Evolutionary conservation across 2,888 invertebrate genomes (phyloP), one percentile per base, ranked within the genome.

Genomic region (Drosophila meridiana): DNA sequence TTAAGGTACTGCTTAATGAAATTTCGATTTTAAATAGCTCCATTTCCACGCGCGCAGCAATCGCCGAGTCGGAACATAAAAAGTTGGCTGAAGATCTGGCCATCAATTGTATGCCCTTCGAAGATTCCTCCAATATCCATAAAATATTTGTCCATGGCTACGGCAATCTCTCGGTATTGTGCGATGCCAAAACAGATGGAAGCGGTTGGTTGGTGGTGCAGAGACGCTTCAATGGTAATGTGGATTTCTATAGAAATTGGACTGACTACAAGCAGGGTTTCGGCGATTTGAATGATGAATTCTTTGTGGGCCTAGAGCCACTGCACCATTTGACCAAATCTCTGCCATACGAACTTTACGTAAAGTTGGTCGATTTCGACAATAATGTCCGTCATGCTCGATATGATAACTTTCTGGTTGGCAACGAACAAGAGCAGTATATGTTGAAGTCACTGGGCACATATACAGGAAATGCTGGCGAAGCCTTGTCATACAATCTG

Each of bases 201-300:
- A 13, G 30, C 7, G 66, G 66, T 9, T 67, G 66, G 66, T 8
- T 11, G 5, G 53, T 67, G n/a, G 66, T 67, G n/a, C 66, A 66
- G 67, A 36, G n/a, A 11, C 67, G 66, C 14, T 45, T 66, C 36
- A 1, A 45, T 45, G 66, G 66, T 9, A n/a, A 0, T 1, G 52
- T 38, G n/a, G 0, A 45, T 13, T 66, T 66, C 30, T 52, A 36
- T 4, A 52, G 36, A 8, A 5, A n/a, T 11, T 66, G 66, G 68
- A 1, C 4, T 7, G 38, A 53, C 9, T 67, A 68, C 30, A 32
- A 52, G 26, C 4, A 32, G 0, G 66, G 66, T 0, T 67, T 67
- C 13, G 66, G 68, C 0, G 1, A 26, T 1, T 38, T 67, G 5
- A 3, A 40, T 0, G 53, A 38, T 9, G 68, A 67, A 11, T 67